Percentiles rank a stretch among this genome's conserved stretches.
Evolutionary conservation across 1,140 invertebrate genomes (phyloP).

Genomic region (Arion vulgaris): DNA sequence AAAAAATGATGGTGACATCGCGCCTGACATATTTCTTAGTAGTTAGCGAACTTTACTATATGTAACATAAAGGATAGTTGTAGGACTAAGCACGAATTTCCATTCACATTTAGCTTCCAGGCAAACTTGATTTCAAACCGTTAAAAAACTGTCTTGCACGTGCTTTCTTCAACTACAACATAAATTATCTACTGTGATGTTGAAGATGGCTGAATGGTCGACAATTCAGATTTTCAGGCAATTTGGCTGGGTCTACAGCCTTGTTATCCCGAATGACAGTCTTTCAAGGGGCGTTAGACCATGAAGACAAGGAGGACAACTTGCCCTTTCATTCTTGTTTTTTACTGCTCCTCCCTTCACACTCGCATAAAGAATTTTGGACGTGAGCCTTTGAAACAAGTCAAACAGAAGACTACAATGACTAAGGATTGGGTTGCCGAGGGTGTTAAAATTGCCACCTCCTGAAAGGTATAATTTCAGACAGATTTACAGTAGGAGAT

Average conservation of each 20-base stretch:
- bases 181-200: neutral
- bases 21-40: too few relatives aligned
- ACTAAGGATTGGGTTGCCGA: neutral
- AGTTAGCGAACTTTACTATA: too few relatives aligned
- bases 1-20: too few relatives aligned
- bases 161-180: too few relatives aligned
- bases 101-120: too few relatives aligned
- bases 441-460: slow-evolving; percentile 14
- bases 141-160: too few relatives aligned
- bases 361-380: neutral
- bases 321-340: slow-evolving; percentile 5
- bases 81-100: too few relatives aligned
- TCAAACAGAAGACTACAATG: slow-evolving; percentile 14
- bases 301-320: neutral
- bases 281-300: neutral
- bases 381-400: neutral
- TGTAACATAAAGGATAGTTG: too few relatives aligned
- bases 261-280: neutral
- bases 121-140: too few relatives aligned
- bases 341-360: slow-evolving; percentile 10
- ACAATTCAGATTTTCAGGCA: neutral
- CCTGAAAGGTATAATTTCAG: slow-evolving; percentile 11
- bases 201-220: neutral
- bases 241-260: neutral
- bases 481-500: neutral